These are phyloP conservation scores for Bombus ignitus DNA, from an alignment of 1,140 invertebrate species.

Conservation along the genomic window DNA sequence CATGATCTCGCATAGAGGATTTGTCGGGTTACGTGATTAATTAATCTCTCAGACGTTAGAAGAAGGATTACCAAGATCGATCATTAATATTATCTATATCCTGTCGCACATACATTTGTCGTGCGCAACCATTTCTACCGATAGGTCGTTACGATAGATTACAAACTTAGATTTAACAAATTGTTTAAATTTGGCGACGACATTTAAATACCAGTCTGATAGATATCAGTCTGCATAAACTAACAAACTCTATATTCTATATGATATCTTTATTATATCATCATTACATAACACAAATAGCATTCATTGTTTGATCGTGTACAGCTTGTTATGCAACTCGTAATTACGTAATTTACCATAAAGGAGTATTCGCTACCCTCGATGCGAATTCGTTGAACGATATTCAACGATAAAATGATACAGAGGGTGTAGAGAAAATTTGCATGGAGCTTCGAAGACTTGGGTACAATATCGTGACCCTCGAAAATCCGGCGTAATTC, in stretches of 20 bases:
- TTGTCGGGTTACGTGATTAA: slow-evolving; percentile 52
- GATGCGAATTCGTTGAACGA: not conserved
- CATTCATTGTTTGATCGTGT: not conserved
- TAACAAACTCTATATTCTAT: not conserved
- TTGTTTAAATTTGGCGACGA: not conserved
- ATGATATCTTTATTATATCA: not conserved
- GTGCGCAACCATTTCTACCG: not conserved
- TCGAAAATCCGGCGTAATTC: slow-evolving; percentile 61
- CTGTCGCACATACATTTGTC: slow-evolving; percentile 4
- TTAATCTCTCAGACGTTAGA: slow-evolving; percentile 20
- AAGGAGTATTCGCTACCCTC: not conserved
- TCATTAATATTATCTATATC: slow-evolving; percentile 34
- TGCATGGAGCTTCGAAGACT: slow-evolving; percentile 13
- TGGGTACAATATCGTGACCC: slow-evolving; percentile 29
- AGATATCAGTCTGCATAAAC: not conserved
- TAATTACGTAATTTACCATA: not conserved
- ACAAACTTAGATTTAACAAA: not conserved
- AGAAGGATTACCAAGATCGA: slow-evolving; percentile 45
- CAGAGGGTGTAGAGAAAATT: slow-evolving; percentile 16
- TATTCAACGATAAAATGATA: not conserved
- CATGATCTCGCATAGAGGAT: slow-evolving; percentile 18
- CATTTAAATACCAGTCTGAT: not conserved
- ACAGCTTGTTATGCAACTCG: not conserved
- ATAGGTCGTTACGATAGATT: not conserved
- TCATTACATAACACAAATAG: not conserved